Percentiles rank a stretch among this genome's conserved stretches.
Conservation (phyloP, 2,888 invertebrate genomes). For the Agonopterix subpropinquella region DNA sequence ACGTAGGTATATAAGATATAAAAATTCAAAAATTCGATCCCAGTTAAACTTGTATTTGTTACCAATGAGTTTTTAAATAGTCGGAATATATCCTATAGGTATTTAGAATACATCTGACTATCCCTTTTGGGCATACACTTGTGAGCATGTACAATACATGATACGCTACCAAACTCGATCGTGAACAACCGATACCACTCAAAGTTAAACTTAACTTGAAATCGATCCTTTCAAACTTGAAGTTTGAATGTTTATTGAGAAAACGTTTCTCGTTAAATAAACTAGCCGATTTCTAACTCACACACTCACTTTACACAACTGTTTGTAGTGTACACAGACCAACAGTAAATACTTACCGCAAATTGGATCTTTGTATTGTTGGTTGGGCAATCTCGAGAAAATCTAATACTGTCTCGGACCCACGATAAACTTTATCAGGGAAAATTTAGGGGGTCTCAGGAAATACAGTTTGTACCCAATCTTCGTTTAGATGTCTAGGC, state of each 20-base stretch:
- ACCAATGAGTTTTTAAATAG: too few relatives aligned
- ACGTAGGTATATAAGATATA: too few relatives aligned
- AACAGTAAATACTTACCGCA: not conserved
- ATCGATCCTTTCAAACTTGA: not conserved
- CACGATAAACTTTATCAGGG: not conserved
- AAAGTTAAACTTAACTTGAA: conserved; percentile 2
- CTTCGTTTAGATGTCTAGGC: not conserved
- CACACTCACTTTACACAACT: not conserved
- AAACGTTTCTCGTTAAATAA: too few relatives aligned
- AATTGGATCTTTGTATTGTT: conserved; percentile 1
- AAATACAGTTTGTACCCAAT: conserved; percentile 1
- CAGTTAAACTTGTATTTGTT: too few relatives aligned
- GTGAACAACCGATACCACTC: not conserved
- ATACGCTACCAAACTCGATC: too few relatives aligned
- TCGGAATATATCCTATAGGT: too few relatives aligned
- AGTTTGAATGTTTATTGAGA: too few relatives aligned
- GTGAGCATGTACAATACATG: too few relatives aligned
- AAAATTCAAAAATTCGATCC: too few relatives aligned
- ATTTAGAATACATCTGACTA: too few relatives aligned
- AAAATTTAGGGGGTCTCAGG: not conserved
- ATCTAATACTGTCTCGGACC: conserved; percentile 1
- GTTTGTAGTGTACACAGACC: not conserved
- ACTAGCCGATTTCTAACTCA: too few relatives aligned
- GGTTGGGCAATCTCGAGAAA: not conserved
- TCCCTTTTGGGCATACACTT: too few relatives aligned